Conservation (phyloP, 2,113 vertebrate species). For the Hippocampus barbouri region DNA sequence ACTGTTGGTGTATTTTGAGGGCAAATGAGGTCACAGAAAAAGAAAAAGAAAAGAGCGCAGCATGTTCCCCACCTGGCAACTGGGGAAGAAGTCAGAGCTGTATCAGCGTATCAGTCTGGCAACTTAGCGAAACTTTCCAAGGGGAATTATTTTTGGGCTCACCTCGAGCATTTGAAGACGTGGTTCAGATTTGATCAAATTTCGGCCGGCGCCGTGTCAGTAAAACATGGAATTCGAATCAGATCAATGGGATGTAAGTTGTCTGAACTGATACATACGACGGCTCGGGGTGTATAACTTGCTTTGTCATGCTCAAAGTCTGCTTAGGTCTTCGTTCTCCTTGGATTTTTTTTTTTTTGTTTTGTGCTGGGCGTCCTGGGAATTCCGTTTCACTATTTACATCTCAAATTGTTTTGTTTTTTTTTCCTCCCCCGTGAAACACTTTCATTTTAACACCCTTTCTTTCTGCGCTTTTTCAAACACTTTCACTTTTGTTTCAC, state of each 20-base stretch:
- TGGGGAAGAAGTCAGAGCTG: constrained; percentile 47
- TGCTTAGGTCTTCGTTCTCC: constrained; percentile 18
- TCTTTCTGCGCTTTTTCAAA: not conserved
- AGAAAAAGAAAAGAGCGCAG: constrained; percentile 14
- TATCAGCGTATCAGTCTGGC: constrained; percentile 51
- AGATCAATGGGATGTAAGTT: not conserved
- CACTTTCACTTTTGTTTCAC: not conserved
- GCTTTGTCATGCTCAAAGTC: constrained; percentile 49
- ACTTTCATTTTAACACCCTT: not conserved
- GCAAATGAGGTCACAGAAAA: constrained; percentile 41
- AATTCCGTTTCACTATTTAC: constrained; percentile 2
- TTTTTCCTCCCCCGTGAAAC: constrained; percentile 1
- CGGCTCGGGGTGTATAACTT: constrained; percentile 45
- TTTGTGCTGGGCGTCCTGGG: constrained; percentile 10
- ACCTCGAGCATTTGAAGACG: not conserved
- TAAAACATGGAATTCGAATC: not conserved
- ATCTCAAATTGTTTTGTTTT: constrained; percentile 27
- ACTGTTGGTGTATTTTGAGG: constrained; percentile 52
- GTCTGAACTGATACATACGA: constrained; percentile 51
- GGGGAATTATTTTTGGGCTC: not conserved
- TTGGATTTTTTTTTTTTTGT: constrained; percentile 6
- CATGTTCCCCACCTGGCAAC: constrained; percentile 51
- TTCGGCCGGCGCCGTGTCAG: not conserved
- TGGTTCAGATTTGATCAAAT: too few relatives aligned
- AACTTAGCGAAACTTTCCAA: constrained; percentile 11